These are phyloP conservation scores for Crocuta crocuta DNA, from an alignment of 2,113 vertebrate species.

Conservation along the genomic window DNA sequence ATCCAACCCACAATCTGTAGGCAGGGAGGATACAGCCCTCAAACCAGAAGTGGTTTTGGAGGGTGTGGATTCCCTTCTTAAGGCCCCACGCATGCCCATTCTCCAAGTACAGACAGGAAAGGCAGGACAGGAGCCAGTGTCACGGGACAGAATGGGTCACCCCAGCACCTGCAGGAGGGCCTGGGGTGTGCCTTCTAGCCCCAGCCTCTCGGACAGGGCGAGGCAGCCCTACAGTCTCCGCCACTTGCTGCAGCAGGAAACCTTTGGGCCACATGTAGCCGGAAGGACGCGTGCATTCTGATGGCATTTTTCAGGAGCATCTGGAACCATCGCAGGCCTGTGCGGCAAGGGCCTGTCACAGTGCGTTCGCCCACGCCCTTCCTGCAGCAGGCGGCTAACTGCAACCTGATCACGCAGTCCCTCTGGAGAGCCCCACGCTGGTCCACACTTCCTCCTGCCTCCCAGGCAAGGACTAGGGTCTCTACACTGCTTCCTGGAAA, in stretches of 20 bases:
- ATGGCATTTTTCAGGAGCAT: rapidly evolving
- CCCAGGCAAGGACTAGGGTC: background rate
- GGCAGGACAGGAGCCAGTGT: background rate
- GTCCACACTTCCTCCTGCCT: background rate
- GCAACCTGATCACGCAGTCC: background rate
- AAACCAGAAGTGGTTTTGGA: background rate
- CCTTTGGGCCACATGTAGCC: background rate
- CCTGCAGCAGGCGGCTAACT: background rate
- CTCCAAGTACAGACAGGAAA: no score
- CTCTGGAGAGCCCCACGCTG: background rate
- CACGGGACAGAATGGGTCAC: no score
- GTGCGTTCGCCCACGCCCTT: background rate
- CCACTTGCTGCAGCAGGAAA: background rate
- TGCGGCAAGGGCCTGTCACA: background rate
- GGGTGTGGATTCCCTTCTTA: background rate
- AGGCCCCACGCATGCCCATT: no score
- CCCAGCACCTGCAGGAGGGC: background rate
- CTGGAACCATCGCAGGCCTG: rapidly evolving
- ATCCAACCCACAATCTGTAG: background rate
- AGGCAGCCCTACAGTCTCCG: background rate
- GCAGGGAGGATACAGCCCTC: background rate
- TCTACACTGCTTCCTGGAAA: background rate
- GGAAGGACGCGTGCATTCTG: rapidly evolving
- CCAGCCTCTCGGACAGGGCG: background rate
- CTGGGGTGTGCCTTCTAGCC: background rate